phyloP scores from a whole-genome alignment of 2,113 vertebrate genomes.

The Catharus bicknelli region DNA sequence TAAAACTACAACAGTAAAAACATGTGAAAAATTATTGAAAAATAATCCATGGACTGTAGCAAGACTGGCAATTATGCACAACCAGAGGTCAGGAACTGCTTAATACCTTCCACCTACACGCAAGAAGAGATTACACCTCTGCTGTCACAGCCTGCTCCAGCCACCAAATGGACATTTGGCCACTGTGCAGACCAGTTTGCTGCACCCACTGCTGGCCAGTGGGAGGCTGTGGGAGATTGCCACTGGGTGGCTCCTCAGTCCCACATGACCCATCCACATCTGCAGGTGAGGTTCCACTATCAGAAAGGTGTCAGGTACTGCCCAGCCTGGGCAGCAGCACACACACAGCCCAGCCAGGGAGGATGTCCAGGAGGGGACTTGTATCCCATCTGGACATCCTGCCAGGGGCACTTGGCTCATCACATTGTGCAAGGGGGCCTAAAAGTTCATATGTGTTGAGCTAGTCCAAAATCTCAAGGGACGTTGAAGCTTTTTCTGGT shows the following conservation, averaged over 20 bases:
- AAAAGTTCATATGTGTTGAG: not conserved
- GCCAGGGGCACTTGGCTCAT: not conserved
- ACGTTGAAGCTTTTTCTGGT: not conserved
- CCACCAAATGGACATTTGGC: not conserved
- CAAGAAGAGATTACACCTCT: not conserved
- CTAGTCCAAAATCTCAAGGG: not conserved
- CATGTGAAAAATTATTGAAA: not conserved
- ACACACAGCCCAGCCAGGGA: fast-evolving
- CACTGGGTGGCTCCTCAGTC: slow-evolving; percentile 25
- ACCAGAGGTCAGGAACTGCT: not conserved
- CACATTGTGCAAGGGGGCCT: not conserved
- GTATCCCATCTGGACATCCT: not conserved
- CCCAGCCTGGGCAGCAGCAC: not conserved
- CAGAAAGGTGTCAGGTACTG: not conserved
- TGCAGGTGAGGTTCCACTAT: not conserved
- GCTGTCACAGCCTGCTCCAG: not conserved
- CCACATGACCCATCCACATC: not conserved
- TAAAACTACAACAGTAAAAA: slow-evolving; percentile 6
- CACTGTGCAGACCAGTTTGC: not conserved
- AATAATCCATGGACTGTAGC: not conserved
- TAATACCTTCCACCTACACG: not conserved
- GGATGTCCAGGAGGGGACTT: not conserved
- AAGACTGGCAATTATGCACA: not conserved
- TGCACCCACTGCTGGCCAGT: not conserved
- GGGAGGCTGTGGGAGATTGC: not conserved